Evolutionary conservation across 2,797 vertebrate species (phyloP).

Genomic region (Helostoma temminkii): DNA sequence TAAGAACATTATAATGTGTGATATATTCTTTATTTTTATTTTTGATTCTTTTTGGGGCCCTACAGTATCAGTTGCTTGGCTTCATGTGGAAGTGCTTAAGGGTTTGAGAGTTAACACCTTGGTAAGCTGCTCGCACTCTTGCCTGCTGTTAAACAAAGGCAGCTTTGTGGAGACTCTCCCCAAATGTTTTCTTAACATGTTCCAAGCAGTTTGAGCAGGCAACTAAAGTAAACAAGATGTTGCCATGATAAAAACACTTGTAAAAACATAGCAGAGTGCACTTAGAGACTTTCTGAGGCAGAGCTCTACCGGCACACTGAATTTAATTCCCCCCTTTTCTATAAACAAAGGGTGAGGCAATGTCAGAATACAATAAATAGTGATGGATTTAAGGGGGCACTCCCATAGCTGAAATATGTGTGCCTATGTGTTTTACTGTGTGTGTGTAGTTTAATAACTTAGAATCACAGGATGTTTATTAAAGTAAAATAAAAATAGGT

Average conservation of each 20-base stretch:
- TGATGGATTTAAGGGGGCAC: slow-evolving; percentile 78
- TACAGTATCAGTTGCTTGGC: slow-evolving; percentile 82
- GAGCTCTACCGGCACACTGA: slow-evolving; percentile 72
- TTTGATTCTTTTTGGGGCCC: slow-evolving; percentile 85
- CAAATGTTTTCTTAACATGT: slow-evolving; percentile 99
- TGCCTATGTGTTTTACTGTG: slow-evolving; percentile 40
- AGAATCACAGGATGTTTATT: slow-evolving; percentile 50
- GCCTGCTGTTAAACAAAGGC: slow-evolving; percentile 94
- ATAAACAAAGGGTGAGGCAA: slow-evolving; percentile 85
- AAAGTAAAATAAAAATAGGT: slow-evolving; percentile 26
- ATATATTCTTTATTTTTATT: slow-evolving; percentile 88
- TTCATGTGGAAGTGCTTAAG: slow-evolving; percentile 99
- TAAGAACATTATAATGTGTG: slow-evolving; percentile 86
- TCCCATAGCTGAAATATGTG: slow-evolving; percentile 69
- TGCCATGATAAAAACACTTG: slow-evolving; percentile 99
- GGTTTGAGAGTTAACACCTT: slow-evolving; percentile 99
- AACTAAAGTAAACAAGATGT: slow-evolving; percentile 99
- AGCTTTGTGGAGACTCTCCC: slow-evolving; percentile 95
- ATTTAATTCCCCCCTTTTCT: slow-evolving; percentile 83
- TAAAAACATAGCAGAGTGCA: slow-evolving; percentile 96
- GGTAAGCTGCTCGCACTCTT: slow-evolving; percentile 90
- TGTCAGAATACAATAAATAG: slow-evolving; percentile 80
- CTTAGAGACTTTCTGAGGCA: slow-evolving; percentile 88
- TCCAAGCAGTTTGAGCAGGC: slow-evolving; percentile 99
- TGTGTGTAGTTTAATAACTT: slow-evolving; percentile 51